These are phyloP conservation scores for Marmota monax DNA, from an alignment of 2,113 vertebrate genomes.

Conservation along the genomic window DNA sequence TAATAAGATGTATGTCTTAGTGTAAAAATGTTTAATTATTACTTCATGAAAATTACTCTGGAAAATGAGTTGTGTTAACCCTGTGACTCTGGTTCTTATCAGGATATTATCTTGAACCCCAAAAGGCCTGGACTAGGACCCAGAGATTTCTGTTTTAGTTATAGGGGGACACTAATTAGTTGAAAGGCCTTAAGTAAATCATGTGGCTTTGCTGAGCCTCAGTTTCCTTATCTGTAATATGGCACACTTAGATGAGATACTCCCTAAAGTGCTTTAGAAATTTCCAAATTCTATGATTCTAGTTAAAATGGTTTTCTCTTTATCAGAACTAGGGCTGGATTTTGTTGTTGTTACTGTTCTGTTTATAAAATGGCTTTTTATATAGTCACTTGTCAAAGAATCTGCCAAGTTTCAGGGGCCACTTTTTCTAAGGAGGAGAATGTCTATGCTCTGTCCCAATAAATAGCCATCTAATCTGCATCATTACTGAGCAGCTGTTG, in stretches of 20 bases:
- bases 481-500: background rate
- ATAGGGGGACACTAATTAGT: background rate
- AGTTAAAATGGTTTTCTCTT: background rate
- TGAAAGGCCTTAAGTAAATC: background rate
- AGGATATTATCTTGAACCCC: background rate
- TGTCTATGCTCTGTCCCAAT: background rate
- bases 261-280: background rate
- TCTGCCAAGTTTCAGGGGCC: background rate
- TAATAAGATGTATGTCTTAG: background rate
- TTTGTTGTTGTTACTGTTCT: background rate
- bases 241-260: background rate
- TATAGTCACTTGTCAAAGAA: background rate
- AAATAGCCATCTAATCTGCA: background rate
- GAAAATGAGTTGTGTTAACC: background rate
- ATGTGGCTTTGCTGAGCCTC: background rate
- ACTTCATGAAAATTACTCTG: background rate
- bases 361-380: background rate
- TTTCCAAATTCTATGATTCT: background rate
- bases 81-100: background rate
- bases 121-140: background rate
- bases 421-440: constrained; percentile 45
- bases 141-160: background rate
- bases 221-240: background rate
- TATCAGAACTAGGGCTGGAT: background rate
- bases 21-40: constrained; percentile 10